Conservation (phyloP, 2,888 invertebrate species). For the Ichneumoninae sp. region DNA sequence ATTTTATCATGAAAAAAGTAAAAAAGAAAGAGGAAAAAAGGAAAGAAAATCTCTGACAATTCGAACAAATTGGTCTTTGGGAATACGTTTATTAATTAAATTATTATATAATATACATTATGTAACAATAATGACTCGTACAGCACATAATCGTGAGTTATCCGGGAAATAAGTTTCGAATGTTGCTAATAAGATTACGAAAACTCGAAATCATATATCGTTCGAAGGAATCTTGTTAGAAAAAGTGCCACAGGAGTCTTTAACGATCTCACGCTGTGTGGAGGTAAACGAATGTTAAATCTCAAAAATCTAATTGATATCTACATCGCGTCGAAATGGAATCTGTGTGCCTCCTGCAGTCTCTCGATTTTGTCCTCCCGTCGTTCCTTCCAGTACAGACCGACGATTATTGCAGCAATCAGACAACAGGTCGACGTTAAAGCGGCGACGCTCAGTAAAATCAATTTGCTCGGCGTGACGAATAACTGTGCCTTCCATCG, state of each 20-base stretch:
- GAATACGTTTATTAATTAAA: slow-evolving; percentile 70
- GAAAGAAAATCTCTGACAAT: slow-evolving; percentile 42
- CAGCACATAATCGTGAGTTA: not conserved
- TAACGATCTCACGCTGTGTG: slow-evolving; percentile 5
- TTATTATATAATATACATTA: slow-evolving; percentile 58
- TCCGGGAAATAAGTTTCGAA: not conserved
- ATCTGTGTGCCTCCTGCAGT: slow-evolving; percentile 92
- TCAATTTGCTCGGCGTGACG: slow-evolving; percentile 97
- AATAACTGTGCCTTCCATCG: slow-evolving; percentile 96
- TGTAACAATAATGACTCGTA: slow-evolving; percentile 34
- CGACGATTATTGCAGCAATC: slow-evolving; percentile 93
- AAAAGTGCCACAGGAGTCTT: not conserved
- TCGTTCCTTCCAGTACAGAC: slow-evolving; percentile 95
- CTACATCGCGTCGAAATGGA: slow-evolving; percentile 95
- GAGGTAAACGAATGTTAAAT: slow-evolving; percentile 34
- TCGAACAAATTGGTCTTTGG: slow-evolving; percentile 35
- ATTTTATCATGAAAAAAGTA: slow-evolving; percentile 72
- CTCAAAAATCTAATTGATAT: slow-evolving; percentile 52
- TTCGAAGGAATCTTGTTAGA: not conserved
- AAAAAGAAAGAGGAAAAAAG: slow-evolving; percentile 32
- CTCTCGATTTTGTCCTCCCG: slow-evolving; percentile 92
- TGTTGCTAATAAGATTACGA: not conserved
- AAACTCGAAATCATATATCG: slow-evolving; percentile 22
- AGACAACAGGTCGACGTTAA: slow-evolving; percentile 94
- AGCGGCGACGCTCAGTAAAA: slow-evolving; percentile 95